A percentile compares a stretch with the other conserved stretches of the same genome.
These are phyloP conservation scores for Turritopsis rubra DNA, from an alignment of 30 jellyfish, hydroid and myxozoan species.

Conservation along the genomic window DNA sequence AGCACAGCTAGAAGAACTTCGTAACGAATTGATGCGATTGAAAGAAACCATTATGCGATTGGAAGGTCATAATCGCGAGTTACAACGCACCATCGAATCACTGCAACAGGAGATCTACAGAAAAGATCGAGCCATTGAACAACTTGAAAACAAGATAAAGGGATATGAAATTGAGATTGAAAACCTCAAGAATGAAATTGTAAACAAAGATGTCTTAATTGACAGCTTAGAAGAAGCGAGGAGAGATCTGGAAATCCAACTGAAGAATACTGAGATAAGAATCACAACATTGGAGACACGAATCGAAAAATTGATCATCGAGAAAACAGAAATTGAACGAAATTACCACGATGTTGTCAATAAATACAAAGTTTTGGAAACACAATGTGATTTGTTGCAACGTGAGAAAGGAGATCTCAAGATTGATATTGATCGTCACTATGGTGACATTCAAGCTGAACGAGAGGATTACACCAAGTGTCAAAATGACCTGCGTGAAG, in stretches of 20 bases:
- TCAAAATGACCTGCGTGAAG: slow-evolving; percentile 54
- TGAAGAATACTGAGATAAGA: slow-evolving; percentile 44
- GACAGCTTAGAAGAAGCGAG: slow-evolving; percentile 81
- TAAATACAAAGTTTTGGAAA: slow-evolving; percentile 48
- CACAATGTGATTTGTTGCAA: slow-evolving; percentile 54
- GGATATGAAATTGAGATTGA: slow-evolving; percentile 76
- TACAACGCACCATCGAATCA: slow-evolving; percentile 74
- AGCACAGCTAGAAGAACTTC: slow-evolving; percentile 47
- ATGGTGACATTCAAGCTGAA: slow-evolving; percentile 55
- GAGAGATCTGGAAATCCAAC: slow-evolving; percentile 62
- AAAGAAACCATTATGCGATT: slow-evolving; percentile 66
- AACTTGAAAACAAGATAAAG: slow-evolving; percentile 46
- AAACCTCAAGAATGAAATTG: slow-evolving; percentile 61
- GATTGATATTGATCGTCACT: slow-evolving; percentile 71
- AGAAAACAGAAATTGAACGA: slow-evolving; percentile 69
- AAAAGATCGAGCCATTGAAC: slow-evolving; percentile 78
- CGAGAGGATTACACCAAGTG: slow-evolving; percentile 51
- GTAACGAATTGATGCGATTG: slow-evolving; percentile 65
- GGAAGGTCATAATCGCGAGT: slow-evolving; percentile 85
- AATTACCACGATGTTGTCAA: slow-evolving; percentile 60
- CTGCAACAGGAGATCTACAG: slow-evolving; percentile 75
- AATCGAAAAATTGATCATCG: slow-evolving; percentile 67
- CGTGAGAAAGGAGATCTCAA: slow-evolving; percentile 59
- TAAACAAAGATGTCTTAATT: slow-evolving; percentile 64
- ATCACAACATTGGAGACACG: slow-evolving; percentile 56